These are phyloP conservation scores for Leptestheria dahalacensis DNA, from an alignment of 1,140 invertebrate species.

Conservation along the genomic window DNA sequence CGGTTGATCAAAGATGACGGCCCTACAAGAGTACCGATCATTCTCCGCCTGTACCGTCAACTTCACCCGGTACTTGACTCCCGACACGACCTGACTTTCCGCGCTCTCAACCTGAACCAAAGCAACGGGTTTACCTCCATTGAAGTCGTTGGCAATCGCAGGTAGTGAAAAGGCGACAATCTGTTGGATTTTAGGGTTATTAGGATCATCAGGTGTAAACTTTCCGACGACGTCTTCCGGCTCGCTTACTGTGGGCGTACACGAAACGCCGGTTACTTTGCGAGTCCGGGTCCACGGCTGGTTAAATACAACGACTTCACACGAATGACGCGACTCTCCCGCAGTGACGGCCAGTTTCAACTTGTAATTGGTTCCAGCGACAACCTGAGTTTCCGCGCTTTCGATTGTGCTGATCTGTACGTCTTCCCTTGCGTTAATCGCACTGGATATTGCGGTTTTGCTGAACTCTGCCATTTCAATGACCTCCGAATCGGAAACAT, in stretches of 20 bases:
- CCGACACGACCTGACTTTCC: neutral
- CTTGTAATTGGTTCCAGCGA: conserved; percentile 1
- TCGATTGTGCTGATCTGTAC: neutral
- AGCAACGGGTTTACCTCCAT: neutral
- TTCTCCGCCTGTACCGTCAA: neutral
- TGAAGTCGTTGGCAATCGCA: neutral
- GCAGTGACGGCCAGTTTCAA: neutral
- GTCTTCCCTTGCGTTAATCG: neutral
- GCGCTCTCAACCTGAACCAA: neutral
- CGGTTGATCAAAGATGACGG: neutral
- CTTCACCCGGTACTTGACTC: neutral
- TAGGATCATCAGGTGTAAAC: too few relatives aligned
- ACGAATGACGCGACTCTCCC: neutral
- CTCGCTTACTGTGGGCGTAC: too few relatives aligned
- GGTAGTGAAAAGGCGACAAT: neutral
- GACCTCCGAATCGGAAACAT: too few relatives aligned
- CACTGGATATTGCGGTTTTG: conserved; percentile 13
- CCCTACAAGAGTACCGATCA: neutral
- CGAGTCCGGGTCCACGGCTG: neutral
- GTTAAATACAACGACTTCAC: conserved; percentile 2
- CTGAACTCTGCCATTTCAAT: too few relatives aligned
- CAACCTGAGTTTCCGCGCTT: neutral
- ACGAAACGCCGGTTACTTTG: neutral
- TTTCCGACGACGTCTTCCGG: too few relatives aligned
- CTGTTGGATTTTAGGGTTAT: neutral